Evolutionary conservation across 2,113 vertebrate genomes (phyloP), one percentile per base, ranked within the genome.

Genomic region (Colossoma macropomum): DNA sequence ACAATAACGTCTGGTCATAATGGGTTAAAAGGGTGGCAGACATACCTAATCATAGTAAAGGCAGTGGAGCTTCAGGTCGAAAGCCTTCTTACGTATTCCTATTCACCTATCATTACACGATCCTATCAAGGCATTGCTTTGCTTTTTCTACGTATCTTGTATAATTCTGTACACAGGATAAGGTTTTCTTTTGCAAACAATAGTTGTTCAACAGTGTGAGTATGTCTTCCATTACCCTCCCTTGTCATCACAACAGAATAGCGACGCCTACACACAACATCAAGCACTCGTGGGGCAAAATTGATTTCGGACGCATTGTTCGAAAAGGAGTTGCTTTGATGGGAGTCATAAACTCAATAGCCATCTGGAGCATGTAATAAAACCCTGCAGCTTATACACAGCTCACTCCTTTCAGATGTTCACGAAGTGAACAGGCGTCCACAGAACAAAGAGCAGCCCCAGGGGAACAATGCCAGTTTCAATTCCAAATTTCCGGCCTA

Each of bases 181-280:
- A 77, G 54, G 59, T 45, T 28, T n/a, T 77, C 32, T 13, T 30
- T 48, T 62, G 59, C 59, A 62, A 62, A 27, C n/a, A 62, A 13
- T 8, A 62, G 25, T 27, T 23, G 12, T 45, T 32, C 3, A 30
- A 34, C 56, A 30, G 5, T 25, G 30, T 48, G 9, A 25, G 78
- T 9, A 71, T 32, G 78, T 28, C 52, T 72, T 72, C 52, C 79
- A 73, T 81, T 59, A 74, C 38, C 10, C 17, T 74, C 71, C 59
- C 56, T 63, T 65, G 32, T 48, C 79, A 73, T 27, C 34, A 23
- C 45, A 38, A 74, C 79, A 70, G 62, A 81, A 81, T 74, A 70
- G 70, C 56, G 59, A 81, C 59, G 41, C 80, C 80, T 60, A 81
- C 80, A 38, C 80, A 69, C 19, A 32, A 1, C 6, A 56, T 56